Evolutionary conservation across 2,797 vertebrate genomes (phyloP), one percentile per base, ranked within the genome.

Genomic region (Coluber constrictor): DNA sequence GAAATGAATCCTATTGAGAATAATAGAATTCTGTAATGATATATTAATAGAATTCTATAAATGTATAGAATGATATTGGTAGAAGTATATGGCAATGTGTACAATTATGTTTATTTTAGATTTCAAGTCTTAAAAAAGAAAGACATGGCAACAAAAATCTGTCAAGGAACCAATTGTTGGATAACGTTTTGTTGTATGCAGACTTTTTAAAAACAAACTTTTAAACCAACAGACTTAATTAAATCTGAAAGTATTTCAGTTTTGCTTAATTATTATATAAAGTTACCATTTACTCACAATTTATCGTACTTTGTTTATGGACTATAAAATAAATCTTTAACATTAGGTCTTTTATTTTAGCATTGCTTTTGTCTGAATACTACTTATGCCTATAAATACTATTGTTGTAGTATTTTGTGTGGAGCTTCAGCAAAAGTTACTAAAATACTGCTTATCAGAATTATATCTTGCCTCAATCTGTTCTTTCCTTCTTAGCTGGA

Each of bases 81-180:
- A 55, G 89, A 47, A 10, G 37, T 83, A 2, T 29, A 66, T 79
- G 7, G 54, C 61, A 57, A 93, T 47, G 54, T 94, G 87, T 94
- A 94, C 94, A 95, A 90, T 93, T 94, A 27, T 55, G 94, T 93
- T 96, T 97, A 96, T 98, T 88, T 95, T 96, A 99, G 99, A 99
- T 97, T 98, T 98, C 95, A 99, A 98, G 98, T 98, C 98, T 95
- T 94, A 98, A 98, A 98, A 98, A 98, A 96, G 98, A 99, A 92
- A 98, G 98, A 97, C 94, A 97, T 91, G 98, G 97, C 94, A 98
- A 98, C 96, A 97, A 97, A 94, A 94, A 97, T 95, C 95, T 98
- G 54, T 96, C 98, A 94, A 95, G 97, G 94, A 98, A 97, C 95
- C 95, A 97, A n/a, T 96, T 97, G 95, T 94, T 97, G 79, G 95